Conservation (phyloP, 2,888 invertebrate genomes). For the Thymelicus acteon region DNA sequence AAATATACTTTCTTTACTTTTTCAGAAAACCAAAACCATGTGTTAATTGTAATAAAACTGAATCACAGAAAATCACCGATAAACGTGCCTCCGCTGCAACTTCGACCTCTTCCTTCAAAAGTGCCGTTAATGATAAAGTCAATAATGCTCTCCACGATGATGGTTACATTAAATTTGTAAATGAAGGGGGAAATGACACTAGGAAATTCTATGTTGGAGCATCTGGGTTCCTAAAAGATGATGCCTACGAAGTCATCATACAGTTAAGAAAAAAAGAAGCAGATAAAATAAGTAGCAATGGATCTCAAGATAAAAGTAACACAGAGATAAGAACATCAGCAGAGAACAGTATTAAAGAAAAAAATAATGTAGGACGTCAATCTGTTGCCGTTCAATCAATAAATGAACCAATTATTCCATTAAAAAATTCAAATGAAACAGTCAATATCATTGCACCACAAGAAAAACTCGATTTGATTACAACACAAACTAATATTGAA, state of each 20-base stretch:
- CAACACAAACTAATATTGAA: neutral
- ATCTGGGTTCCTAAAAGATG: conserved; percentile 67
- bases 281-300: conserved; percentile 30
- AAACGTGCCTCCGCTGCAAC: conserved; percentile 52
- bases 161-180: conserved; percentile 63
- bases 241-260: conserved; percentile 76
- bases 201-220: conserved; percentile 75
- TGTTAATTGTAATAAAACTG: conserved; percentile 39
- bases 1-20: conserved; percentile 8
- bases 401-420: neutral
- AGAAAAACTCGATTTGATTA: neutral
- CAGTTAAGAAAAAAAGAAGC: conserved; percentile 71
- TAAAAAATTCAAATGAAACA: neutral
- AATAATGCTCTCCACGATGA: conserved; percentile 48
- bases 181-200: conserved; percentile 61
- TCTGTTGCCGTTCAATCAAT: neutral
- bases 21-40: conserved; percentile 26
- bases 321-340: neutral
- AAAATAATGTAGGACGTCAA: conserved; percentile 18
- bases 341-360: conserved; percentile 35
- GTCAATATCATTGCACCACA: neutral
- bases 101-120: conserved; percentile 62
- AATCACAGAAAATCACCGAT: conserved; percentile 34
- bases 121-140: conserved; percentile 55
- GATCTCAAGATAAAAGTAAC: neutral